Evolutionary conservation across 2,113 vertebrate genomes (phyloP).

Genomic region (Gasterosteus nipponicus): DNA sequence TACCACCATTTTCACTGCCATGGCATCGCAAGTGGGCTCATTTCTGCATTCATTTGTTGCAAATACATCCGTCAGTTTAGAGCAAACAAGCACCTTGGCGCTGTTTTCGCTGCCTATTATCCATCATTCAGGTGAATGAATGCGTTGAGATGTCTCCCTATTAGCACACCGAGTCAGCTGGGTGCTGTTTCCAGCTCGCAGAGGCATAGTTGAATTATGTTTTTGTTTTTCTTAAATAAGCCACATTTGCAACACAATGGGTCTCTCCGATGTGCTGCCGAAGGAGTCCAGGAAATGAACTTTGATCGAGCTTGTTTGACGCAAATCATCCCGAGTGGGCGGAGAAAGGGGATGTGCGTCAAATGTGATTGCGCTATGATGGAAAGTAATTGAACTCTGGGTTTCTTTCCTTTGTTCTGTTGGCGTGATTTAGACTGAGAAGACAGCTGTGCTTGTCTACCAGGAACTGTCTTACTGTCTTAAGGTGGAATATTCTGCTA

Average conservation of each 20-base stretch:
- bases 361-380: constrained; percentile 51
- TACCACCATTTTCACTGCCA: background rate
- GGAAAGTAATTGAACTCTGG: constrained; percentile 31
- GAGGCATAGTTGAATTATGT: constrained; percentile 8
- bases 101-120: constrained; percentile 34
- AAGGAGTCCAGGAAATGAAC: constrained; percentile 64
- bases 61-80: constrained; percentile 40
- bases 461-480: constrained; percentile 4
- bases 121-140: constrained; percentile 40
- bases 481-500: background rate
- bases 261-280: constrained; percentile 32
- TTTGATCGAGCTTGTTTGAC: constrained; percentile 64
- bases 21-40: background rate
- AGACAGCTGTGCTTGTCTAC: constrained; percentile 3
- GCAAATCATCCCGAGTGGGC: constrained; percentile 64
- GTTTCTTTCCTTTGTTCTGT: constrained; percentile 31
- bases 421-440: constrained; percentile 47
- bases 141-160: constrained; percentile 26
- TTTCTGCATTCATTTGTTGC: constrained; percentile 20
- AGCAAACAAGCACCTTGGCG: constrained; percentile 22
- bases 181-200: constrained; percentile 47
- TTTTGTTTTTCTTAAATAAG: constrained; percentile 40
- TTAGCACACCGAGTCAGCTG: constrained; percentile 54
- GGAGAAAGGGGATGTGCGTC: constrained; percentile 42
- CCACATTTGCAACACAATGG: constrained; percentile 36